Percentiles rank a stretch among this genome's conserved stretches.
Evolutionary conservation across 2,113 vertebrate species (phyloP).

Genomic region (Baryphthengus martii): DNA sequence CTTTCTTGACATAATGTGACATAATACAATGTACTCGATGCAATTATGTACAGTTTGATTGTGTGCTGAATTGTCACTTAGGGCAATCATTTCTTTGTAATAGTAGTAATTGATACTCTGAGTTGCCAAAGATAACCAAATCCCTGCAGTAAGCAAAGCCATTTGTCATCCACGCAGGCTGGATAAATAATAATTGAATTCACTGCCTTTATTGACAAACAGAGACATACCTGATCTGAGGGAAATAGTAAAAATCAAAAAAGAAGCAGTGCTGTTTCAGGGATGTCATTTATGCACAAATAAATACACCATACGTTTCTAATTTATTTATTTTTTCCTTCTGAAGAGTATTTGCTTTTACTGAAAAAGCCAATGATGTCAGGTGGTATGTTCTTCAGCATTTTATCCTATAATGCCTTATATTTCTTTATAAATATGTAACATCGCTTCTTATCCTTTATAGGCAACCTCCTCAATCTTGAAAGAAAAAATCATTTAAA

Average conservation of each 20-base stretch:
- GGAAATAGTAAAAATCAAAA: neutral
- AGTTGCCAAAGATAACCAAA: neutral
- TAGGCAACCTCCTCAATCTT: neutral
- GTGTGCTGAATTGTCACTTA: neutral
- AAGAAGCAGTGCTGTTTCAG: neutral
- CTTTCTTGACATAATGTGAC: neutral
- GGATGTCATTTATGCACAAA: neutral
- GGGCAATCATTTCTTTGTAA: slow-evolving; percentile 25
- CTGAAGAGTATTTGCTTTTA: neutral
- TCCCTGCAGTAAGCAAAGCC: neutral
- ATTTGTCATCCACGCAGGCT: neutral
- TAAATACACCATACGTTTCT: neutral
- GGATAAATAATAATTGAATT: slow-evolving; percentile 1
- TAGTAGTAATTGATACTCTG: slow-evolving; percentile 18
- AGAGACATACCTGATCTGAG: neutral
- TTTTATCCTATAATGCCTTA: neutral
- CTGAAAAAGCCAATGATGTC: neutral
- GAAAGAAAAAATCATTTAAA: neutral
- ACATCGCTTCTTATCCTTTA: neutral
- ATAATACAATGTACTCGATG: neutral
- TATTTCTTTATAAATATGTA: neutral
- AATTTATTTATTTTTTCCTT: neutral
- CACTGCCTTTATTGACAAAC: slow-evolving; percentile 20
- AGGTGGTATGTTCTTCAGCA: neutral
- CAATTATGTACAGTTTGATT: neutral